phyloP scores from a whole-genome alignment of 2,797 vertebrate genomes.

The Syncerus caffer region DNA sequence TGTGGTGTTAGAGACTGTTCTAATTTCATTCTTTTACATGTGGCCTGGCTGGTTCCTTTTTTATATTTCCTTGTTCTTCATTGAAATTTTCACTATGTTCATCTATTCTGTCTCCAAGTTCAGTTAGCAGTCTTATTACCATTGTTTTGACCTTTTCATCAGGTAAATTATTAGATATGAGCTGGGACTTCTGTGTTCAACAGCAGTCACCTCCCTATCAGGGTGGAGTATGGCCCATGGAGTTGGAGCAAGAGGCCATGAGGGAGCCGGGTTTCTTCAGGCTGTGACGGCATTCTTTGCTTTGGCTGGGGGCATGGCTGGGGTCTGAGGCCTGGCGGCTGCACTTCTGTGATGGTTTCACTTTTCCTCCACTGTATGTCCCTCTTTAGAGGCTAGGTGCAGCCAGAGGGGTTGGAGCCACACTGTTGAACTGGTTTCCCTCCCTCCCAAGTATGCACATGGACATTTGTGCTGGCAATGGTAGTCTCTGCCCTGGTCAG shows the following conservation, averaged over 20 bases:
- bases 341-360: not conserved
- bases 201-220: not conserved
- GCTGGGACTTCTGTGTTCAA: not conserved
- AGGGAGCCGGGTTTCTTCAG: not conserved
- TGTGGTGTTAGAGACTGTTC: not conserved
- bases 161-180: no score
- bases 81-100: not conserved
- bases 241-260: not conserved
- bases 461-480: not conserved
- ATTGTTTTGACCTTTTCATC: not conserved
- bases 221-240: not conserved
- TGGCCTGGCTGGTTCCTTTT: not conserved
- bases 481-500: not conserved
- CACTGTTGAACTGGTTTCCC: not conserved
- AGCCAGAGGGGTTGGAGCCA: not conserved
- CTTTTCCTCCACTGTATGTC: not conserved
- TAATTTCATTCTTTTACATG: not conserved
- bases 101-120: not conserved
- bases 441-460: accelerated
- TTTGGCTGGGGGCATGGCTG: not conserved
- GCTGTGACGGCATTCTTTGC: not conserved
- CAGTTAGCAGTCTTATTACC: not conserved
- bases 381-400: not conserved
- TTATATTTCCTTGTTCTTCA: not conserved
- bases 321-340: not conserved